Evolutionary conservation across 2,797 vertebrate genomes (phyloP), one percentile per base, ranked within the genome.

Genomic region (Astyanax mexicanus): DNA sequence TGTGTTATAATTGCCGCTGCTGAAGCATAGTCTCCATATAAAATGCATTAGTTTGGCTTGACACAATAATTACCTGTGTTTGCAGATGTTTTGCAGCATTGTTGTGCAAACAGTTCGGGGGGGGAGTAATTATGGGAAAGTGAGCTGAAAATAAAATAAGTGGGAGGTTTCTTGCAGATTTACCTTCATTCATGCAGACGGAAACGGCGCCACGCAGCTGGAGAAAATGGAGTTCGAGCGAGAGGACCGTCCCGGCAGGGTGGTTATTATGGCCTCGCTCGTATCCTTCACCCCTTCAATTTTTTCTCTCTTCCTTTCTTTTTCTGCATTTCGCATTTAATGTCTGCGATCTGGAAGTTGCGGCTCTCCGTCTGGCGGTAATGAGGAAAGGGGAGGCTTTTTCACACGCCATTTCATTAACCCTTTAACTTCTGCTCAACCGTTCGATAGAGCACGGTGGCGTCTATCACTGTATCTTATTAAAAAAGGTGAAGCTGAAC

Each of bases 11-110:
- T 95, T 96, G 95, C 91, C 93, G 93, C 91, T 92, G 92, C 93
- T 89, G 93, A 95, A 93, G 93, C 94, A 94, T 93, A 92, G 94
- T 90, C 92, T 93, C 92, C 92, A 94, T 94, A 95, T 94, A 94
- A 95, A 95, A 95, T 93, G 93, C 93, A 94, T 95, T 95, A 95
- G 94, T 95, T 95, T 94, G 92, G 93, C 93, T 94, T 95, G 95
- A 95, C 94, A 95, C 92, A 93, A 84, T 97, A 98, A 98, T 98
- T 97, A 98, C 95, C 95, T 96, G 93, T 95, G 94, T 96, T 94
- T 94, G 94, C 97, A 98, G 96, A 97, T 99, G 97, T 97, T 97
- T 95, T 92, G 88, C 91, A 91, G 94, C 95, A 97, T 97, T 97
- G 96, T 98, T 96, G 94, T 94, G 89, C 90, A 91, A 93, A 92